These are phyloP conservation scores for Dicerorhinus sumatrensis DNA, from an alignment of 2,113 vertebrate species.

Conservation along the genomic window DNA sequence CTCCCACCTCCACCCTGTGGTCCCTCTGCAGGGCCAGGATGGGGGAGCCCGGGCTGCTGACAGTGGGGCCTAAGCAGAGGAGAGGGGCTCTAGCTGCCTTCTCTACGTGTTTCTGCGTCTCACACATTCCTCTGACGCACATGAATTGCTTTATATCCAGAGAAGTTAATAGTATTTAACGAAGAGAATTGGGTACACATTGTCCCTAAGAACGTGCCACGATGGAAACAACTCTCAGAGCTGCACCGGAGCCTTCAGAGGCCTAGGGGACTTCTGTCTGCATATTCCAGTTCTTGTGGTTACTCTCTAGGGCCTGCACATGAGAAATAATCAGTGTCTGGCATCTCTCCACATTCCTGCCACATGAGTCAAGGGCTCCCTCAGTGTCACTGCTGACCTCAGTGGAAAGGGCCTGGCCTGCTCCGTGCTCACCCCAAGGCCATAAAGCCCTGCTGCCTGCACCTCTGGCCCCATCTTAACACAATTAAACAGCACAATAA, in stretches of 20 bases:
- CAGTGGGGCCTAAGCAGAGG: accelerated
- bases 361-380: not conserved
- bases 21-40: accelerated
- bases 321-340: accelerated
- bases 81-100: not conserved
- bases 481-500: not conserved
- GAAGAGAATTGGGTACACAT: accelerated
- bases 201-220: accelerated
- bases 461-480: accelerated
- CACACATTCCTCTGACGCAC: accelerated
- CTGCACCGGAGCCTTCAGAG: accelerated
- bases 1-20: too few relatives aligned
- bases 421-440: accelerated
- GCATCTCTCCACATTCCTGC: not conserved
- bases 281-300: accelerated
- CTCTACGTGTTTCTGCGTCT: accelerated
- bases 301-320: accelerated
- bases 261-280: accelerated
- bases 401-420: too few relatives aligned
- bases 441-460: not conserved
- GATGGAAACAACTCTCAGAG: accelerated
- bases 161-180: accelerated
- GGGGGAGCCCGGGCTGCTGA: accelerated
- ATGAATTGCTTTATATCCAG: not conserved
- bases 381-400: not conserved